Evolutionary conservation across 1,140 invertebrate genomes (phyloP), one percentile per base, ranked within the genome.

Genomic region (Cydia strobilella): DNA sequence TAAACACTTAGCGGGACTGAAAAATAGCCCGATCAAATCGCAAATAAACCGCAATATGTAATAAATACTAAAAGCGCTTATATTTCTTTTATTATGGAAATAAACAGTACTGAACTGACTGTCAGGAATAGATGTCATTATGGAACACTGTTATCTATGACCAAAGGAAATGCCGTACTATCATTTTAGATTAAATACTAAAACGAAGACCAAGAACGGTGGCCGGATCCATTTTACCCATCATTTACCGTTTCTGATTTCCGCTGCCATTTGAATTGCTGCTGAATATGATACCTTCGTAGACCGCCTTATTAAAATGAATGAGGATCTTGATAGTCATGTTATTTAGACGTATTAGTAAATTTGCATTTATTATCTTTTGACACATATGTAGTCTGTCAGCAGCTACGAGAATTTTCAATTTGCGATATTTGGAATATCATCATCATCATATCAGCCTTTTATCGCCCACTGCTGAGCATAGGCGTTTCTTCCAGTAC

Each of bases 261-360:
- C 54, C 54, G 5, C n/a, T 54, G 0, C 18, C 20, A 59, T 59
- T 59, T 59, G 54, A 20, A 59, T 59, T 23, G 20, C 20, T n/a
- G 9, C 54, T 5, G 54, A n/a, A n/a, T 59, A 23, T 59, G 7
- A 59, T 0, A 59, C 54, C 20, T 59, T 59, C 63, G 27, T 35
- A 13, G 65, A 59, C 65, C 65, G 31, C 65, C 63, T 66, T 66
- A 69, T 69, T 69, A 69, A 69, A 69, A 69, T 69, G 27, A 69
- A 69, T 69, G 65, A 69, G 65, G 65, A 69, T 59, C 65, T 39
- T 69, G 65, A 39, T 69, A 69, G 65, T 39, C 65, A 69, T 39
- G 65, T 69, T 42, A 69, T 39, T 35, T 23, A 69, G 27, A 69
- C 15, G 54, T 39, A 69, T 69, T 31, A n/a, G 65, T 23, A 31